Conservation (phyloP, 1,140 invertebrate genomes). For the Drosophila equinoxialis region DNA sequence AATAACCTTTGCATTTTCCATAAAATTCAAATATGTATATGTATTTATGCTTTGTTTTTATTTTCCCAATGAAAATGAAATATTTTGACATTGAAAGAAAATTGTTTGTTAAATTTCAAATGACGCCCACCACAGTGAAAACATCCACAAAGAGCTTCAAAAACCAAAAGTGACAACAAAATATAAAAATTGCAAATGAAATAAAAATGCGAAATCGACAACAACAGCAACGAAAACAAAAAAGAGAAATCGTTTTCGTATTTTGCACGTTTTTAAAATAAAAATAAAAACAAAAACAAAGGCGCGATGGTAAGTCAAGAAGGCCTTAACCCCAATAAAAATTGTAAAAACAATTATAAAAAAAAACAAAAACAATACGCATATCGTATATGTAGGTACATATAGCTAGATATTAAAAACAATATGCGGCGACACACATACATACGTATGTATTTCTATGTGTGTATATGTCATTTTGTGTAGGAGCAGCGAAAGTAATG, state of each 20-base stretch:
- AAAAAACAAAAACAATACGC: background rate
- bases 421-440: background rate
- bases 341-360: conserved; percentile 22
- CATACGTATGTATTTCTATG: background rate
- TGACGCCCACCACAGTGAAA: conserved; percentile 7
- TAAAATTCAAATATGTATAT: too few species aligned
- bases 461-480: background rate
- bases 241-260: conserved; percentile 25
- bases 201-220: conserved; percentile 18
- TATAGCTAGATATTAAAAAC: conserved; percentile 8
- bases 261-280: conserved; percentile 25
- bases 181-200: conserved; percentile 16
- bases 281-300: conserved; percentile 24
- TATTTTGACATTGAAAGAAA: background rate
- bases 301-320: conserved; percentile 6
- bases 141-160: background rate
- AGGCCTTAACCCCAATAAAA: conserved; percentile 21
- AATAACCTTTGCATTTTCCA: background rate
- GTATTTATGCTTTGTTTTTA: background rate
- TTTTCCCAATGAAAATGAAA: background rate
- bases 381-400: conserved; percentile 6
- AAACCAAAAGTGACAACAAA: conserved; percentile 13
- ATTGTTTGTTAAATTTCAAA: background rate
- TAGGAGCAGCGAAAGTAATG: conserved; percentile 7
- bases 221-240: conserved; percentile 1